Evolutionary conservation across 2,888 invertebrate genomes (phyloP).

Genomic region (Epinotia ramella): DNA sequence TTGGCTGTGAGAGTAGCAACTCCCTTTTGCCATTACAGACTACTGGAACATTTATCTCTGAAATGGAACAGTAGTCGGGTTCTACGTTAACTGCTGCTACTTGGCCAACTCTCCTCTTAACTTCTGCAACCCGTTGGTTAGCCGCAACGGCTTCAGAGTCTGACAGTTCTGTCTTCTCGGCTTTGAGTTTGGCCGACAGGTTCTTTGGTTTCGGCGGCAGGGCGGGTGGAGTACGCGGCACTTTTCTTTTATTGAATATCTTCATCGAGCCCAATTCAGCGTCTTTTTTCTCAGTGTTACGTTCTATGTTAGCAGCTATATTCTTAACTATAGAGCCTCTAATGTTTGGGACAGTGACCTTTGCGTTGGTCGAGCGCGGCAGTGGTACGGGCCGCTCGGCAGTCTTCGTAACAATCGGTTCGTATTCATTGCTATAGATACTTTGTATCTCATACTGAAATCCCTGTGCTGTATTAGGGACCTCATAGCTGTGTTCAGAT

Average conservation of each 20-base stretch:
- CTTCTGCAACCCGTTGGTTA: constrained; percentile 85
- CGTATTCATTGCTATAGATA: constrained; percentile 91
- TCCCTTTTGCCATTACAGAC: constrained; percentile 84
- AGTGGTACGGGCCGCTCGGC: constrained; percentile 70
- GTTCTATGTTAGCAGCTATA: constrained; percentile 80
- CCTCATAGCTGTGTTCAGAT: constrained; percentile 87
- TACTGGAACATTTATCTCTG: constrained; percentile 89
- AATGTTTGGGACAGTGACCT: constrained; percentile 72
- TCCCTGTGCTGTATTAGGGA: constrained; percentile 83
- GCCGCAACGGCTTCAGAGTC: constrained; percentile 86
- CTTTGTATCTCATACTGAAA: constrained; percentile 86
- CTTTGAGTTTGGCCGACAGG: constrained; percentile 88
- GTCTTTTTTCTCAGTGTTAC: constrained; percentile 72
- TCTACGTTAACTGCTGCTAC: constrained; percentile 83
- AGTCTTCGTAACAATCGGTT: constrained; percentile 87
- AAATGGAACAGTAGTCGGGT: constrained; percentile 92
- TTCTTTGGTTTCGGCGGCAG: constrained; percentile 92
- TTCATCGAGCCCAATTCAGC: constrained; percentile 75
- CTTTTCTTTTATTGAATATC: constrained; percentile 83
- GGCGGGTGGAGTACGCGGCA: constrained; percentile 89
- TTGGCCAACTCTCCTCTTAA: constrained; percentile 83
- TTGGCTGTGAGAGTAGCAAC: constrained; percentile 83
- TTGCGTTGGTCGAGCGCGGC: constrained; percentile 65
- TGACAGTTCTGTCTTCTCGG: constrained; percentile 79
- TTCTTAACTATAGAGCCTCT: constrained; percentile 83